Conservation (phyloP, 2,888 invertebrate species). For the Rotaria sp. region DNA sequence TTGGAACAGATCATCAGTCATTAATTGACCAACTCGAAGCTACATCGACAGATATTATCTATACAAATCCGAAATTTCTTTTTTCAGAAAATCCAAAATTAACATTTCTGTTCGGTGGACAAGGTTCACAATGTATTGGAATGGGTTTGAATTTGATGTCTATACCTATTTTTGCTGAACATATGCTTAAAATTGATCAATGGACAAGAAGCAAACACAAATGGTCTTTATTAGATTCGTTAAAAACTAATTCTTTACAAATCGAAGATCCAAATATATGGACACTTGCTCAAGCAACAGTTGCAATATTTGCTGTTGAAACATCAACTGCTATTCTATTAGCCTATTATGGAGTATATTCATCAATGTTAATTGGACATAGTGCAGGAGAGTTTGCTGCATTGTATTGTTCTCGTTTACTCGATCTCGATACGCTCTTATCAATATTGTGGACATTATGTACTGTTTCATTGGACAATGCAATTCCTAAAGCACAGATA, state of each 20-base stretch:
- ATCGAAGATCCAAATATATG: constrained; percentile 39
- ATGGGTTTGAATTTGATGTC: constrained; percentile 46
- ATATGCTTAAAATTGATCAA: constrained; percentile 43
- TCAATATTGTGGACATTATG: too few relatives aligned
- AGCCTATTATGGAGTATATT: constrained; percentile 43
- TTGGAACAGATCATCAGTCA: too few relatives aligned
- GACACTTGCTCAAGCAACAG: constrained; percentile 35
- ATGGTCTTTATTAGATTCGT: constrained; percentile 42
- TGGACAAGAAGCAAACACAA: constrained; percentile 41
- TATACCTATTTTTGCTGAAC: constrained; percentile 42
- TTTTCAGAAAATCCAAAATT: constrained; percentile 30
- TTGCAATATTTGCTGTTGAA: constrained; percentile 45
- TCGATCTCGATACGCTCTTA: constrained; percentile 16
- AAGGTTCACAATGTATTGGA: constrained; percentile 46
- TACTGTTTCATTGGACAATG: too few relatives aligned
- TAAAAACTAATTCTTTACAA: neutral
- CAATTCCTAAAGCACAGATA: too few relatives aligned
- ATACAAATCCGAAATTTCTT: too few relatives aligned
- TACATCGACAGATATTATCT: too few relatives aligned
- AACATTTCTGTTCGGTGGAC: constrained; percentile 47
- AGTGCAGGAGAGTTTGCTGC: constrained; percentile 31
- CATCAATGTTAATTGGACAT: constrained; percentile 35
- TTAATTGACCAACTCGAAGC: too few relatives aligned
- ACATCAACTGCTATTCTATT: constrained; percentile 43
- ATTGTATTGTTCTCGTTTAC: constrained; percentile 43